Conservation (phyloP, 2,888 invertebrate genomes). For the Incurvaria masculella region DNA sequence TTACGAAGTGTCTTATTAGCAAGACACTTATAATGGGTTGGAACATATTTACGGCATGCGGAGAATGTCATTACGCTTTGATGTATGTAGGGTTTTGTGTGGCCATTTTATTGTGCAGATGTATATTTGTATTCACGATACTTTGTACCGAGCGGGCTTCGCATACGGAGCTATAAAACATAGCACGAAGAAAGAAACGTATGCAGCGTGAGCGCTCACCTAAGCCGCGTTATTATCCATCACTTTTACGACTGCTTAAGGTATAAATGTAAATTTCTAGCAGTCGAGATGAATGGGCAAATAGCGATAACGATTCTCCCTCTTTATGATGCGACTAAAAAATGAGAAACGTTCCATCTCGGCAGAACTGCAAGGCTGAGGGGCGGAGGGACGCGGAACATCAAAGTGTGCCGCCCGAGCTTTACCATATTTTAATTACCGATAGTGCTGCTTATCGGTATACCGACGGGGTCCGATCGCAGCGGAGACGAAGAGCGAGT, state of each 20-base stretch:
- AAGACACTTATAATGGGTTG: too few species aligned
- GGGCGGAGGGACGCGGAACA: neutral
- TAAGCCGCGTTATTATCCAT: conserved; percentile 54
- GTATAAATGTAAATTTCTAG: conserved; percentile 55
- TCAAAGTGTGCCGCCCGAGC: neutral
- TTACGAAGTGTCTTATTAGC: too few species aligned
- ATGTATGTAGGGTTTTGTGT: too few species aligned
- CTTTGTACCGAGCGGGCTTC: conserved; percentile 13
- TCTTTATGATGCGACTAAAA: conserved; percentile 52
- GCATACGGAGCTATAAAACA: conserved; percentile 26
- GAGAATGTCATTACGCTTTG: too few species aligned
- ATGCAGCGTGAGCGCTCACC: conserved; percentile 53
- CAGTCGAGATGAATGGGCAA: conserved; percentile 55
- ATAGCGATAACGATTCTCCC: conserved; percentile 37
- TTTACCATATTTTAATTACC: neutral
- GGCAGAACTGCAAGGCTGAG: neutral
- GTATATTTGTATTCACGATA: neutral
- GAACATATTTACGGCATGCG: too few species aligned
- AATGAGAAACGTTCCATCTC: conserved; percentile 23
- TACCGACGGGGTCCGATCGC: neutral
- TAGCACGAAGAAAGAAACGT: conserved; percentile 29
- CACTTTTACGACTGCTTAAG: conserved; percentile 52
- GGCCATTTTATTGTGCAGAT: neutral
- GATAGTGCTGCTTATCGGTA: too few species aligned
- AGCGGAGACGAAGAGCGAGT: neutral